Base-by-base conservation (phyloP, 2,888 invertebrate genomes). In the Tetrapedia diversipes region DNA sequence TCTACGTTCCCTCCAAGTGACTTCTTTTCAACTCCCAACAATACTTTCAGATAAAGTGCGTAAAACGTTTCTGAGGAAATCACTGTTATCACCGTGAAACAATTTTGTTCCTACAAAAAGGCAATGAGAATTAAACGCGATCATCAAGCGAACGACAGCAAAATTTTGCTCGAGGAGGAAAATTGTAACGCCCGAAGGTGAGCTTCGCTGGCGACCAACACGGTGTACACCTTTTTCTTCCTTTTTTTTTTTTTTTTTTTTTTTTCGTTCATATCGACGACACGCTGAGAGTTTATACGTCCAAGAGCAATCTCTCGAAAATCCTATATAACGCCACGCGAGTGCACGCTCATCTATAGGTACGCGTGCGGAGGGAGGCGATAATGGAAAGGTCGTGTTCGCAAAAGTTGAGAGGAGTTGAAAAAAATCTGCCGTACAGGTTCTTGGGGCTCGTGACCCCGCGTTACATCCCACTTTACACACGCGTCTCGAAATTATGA, bases 311-410 rank as follows among this genome's bases (percentile, higher is more conserved):
- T 78, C 70, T 74, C 74, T 74, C 66, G 43, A 60, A 80, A 74
- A 75, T 80, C 60, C 67, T 65, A 66, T n/a, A n/a, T 79, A 75
- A 75, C 57, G 63, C 64, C 34, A 24, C 16, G 61, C n/a, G 51
- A 47, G 59, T 49, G 27, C 51, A 66, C 56, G 54, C 51, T 45
- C 27, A 43, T 60, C 34, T 51, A 67, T 56, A 59, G 61, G 61
- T 47, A 51, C 49, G 63, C 47, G 74, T 29, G 37, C n/a, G 22
- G 60, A 27, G 49, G 56, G 19, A 43, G 68, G 59, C 76, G 71
- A 72, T 80, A 79, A 80, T 80, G 79, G 79, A 80, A 80, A 71
- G 79, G 63, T 70, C 76, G 76, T 80, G 79, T 80, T 69, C 71
- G 54, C 49, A 78, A 76, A 80, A 75, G 71, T 79, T 68, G 24